Evolutionary conservation across 1,140 invertebrate species (phyloP), one percentile per base, ranked within the genome.

Genomic region (Ladona fulva): DNA sequence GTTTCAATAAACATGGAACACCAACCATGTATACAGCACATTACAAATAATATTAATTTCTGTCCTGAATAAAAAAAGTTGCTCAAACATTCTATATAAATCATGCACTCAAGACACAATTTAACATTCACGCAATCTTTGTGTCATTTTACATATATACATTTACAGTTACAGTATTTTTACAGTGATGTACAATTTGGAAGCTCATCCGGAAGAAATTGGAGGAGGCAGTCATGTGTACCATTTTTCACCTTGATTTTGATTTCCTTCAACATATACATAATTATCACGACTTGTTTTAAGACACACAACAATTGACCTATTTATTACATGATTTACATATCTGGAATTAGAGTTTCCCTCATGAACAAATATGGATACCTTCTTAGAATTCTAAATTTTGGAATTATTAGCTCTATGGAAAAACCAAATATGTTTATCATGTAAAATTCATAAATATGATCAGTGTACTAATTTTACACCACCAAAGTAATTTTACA

Each of bases 231-330:
- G 52, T 66, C n/a, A 19, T 66, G n/a, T 16, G n/a, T 66, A 19
- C n/a, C 52, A 66, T 22, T 66, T 3, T 66, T 66, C 14, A n/a
- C n/a, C n/a, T n/a, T 6, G 14, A 22, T 66, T 66, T 66, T 66
- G 29, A 66, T 16, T 66, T 66, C 52, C 14, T 66, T 66, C 52
- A 66, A 66, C 52, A 66, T 22, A 66, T 66, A 66, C 52, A 66
- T 66, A 66, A 66, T 66, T 66, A 66, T 66, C 52, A 66, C 52
- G 16, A 66, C 14, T 66, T 66, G 14, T 66, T 66, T 19, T 66
- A 66, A 66, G 52, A 66, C 52, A 66, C 52, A 66, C 52, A 66
- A 66, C 52, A 66, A 66, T 66, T 66, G 52, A 66, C 52, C 52
- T 66, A 66, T 66, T 66, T 22, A 19, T 66, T 66, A 66, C n/a